Evolutionary conservation across 2,888 invertebrate species (phyloP), one percentile per base, ranked within the genome.

Genomic region (Theodoxus fluviatilis): DNA sequence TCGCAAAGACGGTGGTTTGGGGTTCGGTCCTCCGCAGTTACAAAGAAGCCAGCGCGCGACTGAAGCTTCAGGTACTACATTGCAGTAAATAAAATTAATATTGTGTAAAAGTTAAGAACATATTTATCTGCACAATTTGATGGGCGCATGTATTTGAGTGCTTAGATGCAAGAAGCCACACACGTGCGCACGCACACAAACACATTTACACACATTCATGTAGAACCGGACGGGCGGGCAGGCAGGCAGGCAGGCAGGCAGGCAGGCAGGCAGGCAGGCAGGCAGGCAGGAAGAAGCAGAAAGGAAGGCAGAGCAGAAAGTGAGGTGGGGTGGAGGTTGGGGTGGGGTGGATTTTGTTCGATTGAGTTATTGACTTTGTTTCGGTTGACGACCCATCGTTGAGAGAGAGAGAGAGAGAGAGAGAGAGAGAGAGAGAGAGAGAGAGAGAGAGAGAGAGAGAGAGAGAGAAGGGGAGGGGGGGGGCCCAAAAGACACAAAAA

Each of bases 351-450:
- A n/a, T n/a, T n/a, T n/a, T n/a, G n/a, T n/a, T n/a, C n/a, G n/a
- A n/a, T n/a, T n/a, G n/a, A n/a, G n/a, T n/a, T n/a, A n/a, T n/a
- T n/a, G n/a, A n/a, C n/a, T n/a, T n/a, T n/a, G n/a, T n/a, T n/a
- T n/a, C n/a, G n/a, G n/a, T n/a, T n/a, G n/a, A n/a, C n/a, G n/a
- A n/a, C n/a, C n/a, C n/a, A n/a, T n/a, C n/a, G n/a, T n/a, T 6
- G n/a, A 52, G 52, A 18, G n/a, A 67, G 49, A 28, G 52, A 52
- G 67, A 31, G 47, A 68, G 15, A 22, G 35, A 35, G 3, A 35
- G 15, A 1, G 15, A 35, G n/a, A 35, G 35, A n/a, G 35, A 35
- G n/a, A n/a, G n/a, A n/a, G n/a, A n/a, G n/a, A n/a, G n/a, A n/a
- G n/a, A n/a, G n/a, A n/a, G n/a, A n/a, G n/a, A n/a, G n/a, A n/a